Percentiles rank a stretch among this genome's conserved stretches.
Evolutionary conservation across 1,140 invertebrate genomes (phyloP).

Genomic region (Heliconius melpomene): DNA sequence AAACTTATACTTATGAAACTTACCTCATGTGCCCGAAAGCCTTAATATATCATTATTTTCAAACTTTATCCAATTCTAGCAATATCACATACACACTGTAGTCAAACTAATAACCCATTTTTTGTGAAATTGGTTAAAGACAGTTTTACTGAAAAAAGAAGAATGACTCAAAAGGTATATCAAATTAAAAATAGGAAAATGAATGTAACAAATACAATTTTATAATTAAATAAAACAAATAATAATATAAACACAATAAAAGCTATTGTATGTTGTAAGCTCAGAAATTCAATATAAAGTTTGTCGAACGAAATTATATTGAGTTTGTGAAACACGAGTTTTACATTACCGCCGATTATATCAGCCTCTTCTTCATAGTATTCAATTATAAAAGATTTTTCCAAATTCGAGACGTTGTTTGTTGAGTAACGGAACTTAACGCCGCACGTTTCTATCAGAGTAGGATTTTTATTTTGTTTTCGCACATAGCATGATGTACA

Average conservation of each 20-base stretch:
- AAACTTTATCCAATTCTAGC: no score
- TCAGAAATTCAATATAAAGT: constrained; percentile 2
- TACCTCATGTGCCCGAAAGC: no score
- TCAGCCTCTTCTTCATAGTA: not conserved
- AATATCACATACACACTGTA: no score
- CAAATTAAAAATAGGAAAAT: not conserved
- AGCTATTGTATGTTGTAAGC: not conserved
- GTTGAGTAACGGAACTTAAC: no score
- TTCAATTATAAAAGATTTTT: not conserved
- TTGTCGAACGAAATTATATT: constrained; percentile 10
- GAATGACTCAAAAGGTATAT: no score
- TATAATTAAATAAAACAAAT: constrained; percentile 5
- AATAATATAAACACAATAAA: constrained; percentile 5
- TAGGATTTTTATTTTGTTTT: not conserved
- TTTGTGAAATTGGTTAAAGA: no score
- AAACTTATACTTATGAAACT: no score
- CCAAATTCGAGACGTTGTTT: no score
- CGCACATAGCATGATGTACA: not conserved
- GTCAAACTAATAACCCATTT: no score
- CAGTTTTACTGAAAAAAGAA: no score
- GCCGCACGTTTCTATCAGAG: not conserved
- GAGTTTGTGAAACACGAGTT: constrained; percentile 5
- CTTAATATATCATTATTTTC: no score
- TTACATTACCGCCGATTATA: constrained; percentile 10
- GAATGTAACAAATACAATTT: not conserved